phyloP scores from a whole-genome alignment of 2,113 vertebrate genomes.

The Conger conger region DNA sequence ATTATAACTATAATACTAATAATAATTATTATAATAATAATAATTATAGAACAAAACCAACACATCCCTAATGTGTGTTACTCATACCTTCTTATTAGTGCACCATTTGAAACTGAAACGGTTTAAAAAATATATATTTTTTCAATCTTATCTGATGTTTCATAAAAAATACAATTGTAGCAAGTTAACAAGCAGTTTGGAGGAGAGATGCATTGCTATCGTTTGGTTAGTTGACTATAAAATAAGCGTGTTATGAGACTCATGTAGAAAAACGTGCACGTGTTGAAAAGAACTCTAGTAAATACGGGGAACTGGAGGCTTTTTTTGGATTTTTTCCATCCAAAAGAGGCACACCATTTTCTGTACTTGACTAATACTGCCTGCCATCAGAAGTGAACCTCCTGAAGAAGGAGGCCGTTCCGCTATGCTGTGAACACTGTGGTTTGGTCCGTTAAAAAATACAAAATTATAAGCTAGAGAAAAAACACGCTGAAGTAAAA shows the following conservation, averaged over 20 bases:
- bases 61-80: slow-evolving; percentile 17
- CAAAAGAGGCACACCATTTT: slow-evolving; percentile 23
- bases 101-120: slow-evolving; percentile 49
- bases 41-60: neutral
- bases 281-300: slow-evolving; percentile 69
- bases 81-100: slow-evolving; percentile 39
- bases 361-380: slow-evolving; percentile 33
- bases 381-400: neutral
- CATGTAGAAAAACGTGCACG: slow-evolving; percentile 69
- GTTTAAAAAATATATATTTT: slow-evolving; percentile 75
- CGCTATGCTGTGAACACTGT: neutral
- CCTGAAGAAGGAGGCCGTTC: neutral
- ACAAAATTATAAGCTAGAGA: neutral
- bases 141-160: slow-evolving; percentile 62
- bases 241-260: slow-evolving; percentile 65
- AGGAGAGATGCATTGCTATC: slow-evolving; percentile 60
- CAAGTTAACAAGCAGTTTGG: slow-evolving; percentile 64
- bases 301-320: slow-evolving; percentile 32
- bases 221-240: slow-evolving; percentile 62
- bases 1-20: neutral
- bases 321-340: slow-evolving; percentile 1
- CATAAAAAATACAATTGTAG: slow-evolving; percentile 83
- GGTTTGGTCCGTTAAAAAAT: slow-evolving; percentile 20
- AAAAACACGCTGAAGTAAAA: neutral
- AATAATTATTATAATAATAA: slow-evolving; percentile 5